A percentile compares a stretch with the other conserved stretches of the same genome.
Evolutionary conservation across 2,797 vertebrate species (phyloP).

Genomic region (Megaceryle alcyon): DNA sequence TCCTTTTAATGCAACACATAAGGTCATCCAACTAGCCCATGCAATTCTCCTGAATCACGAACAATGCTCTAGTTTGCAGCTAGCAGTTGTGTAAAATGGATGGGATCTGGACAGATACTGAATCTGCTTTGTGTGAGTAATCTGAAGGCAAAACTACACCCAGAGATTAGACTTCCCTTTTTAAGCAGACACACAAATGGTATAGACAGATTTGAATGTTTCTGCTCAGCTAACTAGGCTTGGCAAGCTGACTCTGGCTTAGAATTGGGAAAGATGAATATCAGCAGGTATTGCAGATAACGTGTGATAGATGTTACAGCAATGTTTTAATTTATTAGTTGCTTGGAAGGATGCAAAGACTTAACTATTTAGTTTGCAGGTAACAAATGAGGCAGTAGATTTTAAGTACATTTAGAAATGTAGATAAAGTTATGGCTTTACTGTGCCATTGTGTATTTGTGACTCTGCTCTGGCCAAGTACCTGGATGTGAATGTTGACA

Average conservation of each 20-base stretch:
- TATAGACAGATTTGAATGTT: neutral
- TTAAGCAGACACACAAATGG: neutral
- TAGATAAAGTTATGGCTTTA: neutral
- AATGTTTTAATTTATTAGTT: neutral
- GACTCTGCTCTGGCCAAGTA: neutral
- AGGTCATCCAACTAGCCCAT: neutral
- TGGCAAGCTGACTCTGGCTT: neutral
- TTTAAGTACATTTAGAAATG: neutral
- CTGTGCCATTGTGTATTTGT: neutral
- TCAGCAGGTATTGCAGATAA: neutral
- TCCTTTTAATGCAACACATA: neutral
- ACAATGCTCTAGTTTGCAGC: neutral
- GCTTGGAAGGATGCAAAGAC: neutral
- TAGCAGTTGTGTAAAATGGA: neutral
- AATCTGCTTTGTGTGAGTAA: neutral
- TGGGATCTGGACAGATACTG: neutral
- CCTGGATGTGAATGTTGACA: neutral
- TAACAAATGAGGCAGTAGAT: neutral
- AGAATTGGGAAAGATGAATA: neutral
- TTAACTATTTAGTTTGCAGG: neutral
- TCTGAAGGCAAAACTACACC: neutral
- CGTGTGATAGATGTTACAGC: neutral
- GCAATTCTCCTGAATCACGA: neutral
- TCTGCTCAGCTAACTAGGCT: neutral
- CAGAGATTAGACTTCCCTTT: neutral